Conservation (phyloP, 2,888 invertebrate species). For the Anticlea derivata region DNA sequence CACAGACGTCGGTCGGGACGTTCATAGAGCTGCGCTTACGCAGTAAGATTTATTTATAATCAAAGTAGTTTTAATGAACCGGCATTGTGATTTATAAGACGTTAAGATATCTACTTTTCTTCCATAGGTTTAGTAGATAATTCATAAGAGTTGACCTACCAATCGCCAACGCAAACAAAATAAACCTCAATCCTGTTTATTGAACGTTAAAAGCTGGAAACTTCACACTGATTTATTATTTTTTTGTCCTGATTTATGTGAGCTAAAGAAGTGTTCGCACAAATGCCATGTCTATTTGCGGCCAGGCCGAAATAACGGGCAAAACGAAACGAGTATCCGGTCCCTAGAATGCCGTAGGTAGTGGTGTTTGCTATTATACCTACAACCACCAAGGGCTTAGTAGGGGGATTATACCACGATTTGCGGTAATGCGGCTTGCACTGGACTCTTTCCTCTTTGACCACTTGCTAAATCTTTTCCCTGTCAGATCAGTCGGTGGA, state of each 20-base stretch:
- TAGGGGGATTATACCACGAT: conserved; percentile 64
- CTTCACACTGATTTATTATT: conserved; percentile 54
- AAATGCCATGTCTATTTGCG: conserved; percentile 64
- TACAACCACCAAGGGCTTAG: conserved; percentile 50
- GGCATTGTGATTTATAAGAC: conserved; percentile 1
- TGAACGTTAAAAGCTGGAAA: conserved; percentile 50
- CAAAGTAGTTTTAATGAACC: conserved; percentile 9
- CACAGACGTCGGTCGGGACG: conserved; percentile 28
- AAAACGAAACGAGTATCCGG: conserved; percentile 68
- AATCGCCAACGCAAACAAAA: conserved; percentile 39
- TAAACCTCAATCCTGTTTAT: conserved; percentile 48
- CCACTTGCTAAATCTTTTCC: conserved; percentile 64
- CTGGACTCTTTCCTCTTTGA: conserved; percentile 57
- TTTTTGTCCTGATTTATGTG: conserved; percentile 61
- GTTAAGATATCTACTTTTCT: background rate
- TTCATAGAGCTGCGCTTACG: conserved; percentile 45
- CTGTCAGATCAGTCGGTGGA: conserved; percentile 51
- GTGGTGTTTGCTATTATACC: conserved; percentile 51
- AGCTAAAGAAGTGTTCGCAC: conserved; percentile 60
- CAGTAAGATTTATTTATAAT: conserved; percentile 24
- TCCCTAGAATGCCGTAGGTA: conserved; percentile 47
- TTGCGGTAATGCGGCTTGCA: conserved; percentile 65
- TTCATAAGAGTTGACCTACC: background rate
- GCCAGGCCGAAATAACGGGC: conserved; percentile 67
- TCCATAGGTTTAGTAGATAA: background rate